A percentile compares a stretch with the other conserved stretches of the same genome.
Evolutionary conservation across 2,113 vertebrate genomes (phyloP).

Genomic region (Poeciliopsis retropinna): DNA sequence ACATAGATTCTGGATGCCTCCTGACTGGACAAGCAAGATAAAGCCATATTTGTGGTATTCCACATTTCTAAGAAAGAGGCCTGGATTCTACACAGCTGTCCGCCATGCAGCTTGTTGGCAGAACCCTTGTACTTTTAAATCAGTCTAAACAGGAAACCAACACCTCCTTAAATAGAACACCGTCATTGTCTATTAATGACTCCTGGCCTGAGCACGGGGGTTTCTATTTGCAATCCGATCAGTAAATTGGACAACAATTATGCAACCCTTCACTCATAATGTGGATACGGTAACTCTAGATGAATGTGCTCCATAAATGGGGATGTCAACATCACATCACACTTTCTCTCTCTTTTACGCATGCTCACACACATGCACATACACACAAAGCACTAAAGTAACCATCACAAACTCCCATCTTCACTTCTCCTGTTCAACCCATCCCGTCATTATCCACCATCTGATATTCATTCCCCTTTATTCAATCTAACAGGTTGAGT

Average conservation of each 20-base stretch:
- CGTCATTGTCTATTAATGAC: slow-evolving; percentile 48
- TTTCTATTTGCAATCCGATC: slow-evolving; percentile 62
- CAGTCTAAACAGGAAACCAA: slow-evolving; percentile 46
- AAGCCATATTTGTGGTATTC: too few relatives aligned
- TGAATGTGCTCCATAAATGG: slow-evolving; percentile 51
- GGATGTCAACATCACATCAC: slow-evolving; percentile 32
- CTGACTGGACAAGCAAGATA: too few relatives aligned
- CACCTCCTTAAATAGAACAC: slow-evolving; percentile 32
- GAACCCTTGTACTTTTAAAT: slow-evolving; percentile 24
- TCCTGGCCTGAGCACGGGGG: slow-evolving; percentile 26
- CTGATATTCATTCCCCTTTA: slow-evolving; percentile 63
- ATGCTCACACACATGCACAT: slow-evolving; percentile 16
- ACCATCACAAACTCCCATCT: slow-evolving; percentile 35
- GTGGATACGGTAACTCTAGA: slow-evolving; percentile 45
- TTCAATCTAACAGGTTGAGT: slow-evolving; percentile 71
- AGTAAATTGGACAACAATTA: slow-evolving; percentile 69
- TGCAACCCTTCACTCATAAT: slow-evolving; percentile 41
- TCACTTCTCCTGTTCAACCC: slow-evolving; percentile 41
- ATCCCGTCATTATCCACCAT: slow-evolving; percentile 71
- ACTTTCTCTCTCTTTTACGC: background rate
- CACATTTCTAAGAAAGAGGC: background rate
- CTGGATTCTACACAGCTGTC: background rate
- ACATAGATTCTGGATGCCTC: too few relatives aligned
- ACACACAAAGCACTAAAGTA: slow-evolving; percentile 58
- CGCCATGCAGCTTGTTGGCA: background rate